Evolutionary conservation across 2,888 invertebrate genomes (phyloP), one percentile per base, ranked within the genome.

Genomic region (Artemia sinica): DNA sequence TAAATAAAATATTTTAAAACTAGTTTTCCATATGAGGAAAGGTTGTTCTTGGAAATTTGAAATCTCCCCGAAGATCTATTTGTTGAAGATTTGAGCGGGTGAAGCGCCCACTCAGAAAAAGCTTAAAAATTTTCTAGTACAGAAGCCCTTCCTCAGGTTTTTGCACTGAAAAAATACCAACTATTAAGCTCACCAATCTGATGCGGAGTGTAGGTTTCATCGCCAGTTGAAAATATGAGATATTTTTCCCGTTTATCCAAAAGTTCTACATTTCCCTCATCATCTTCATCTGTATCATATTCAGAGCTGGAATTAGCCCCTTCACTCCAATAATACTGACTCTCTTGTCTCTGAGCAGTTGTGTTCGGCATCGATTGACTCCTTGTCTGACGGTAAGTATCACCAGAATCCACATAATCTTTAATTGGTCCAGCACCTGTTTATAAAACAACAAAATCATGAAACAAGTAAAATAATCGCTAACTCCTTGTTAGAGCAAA

Each of bases 181-280:
- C 3, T 11, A 49, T 77, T 51, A n/a, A 67, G 63, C 70, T 70
- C 76, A 74, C 87, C 88, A 72, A 91, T 85, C 79, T 89, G 88
- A 80, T 91, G 91, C 0, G 90, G 90, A 0, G 88, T 88, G 75
- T 87, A 90, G 0, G 90, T 89, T 77, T 86, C 84, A 8, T 85
- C 85, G 0, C 90, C 90, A 48, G 87, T 88, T 1, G 89, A 88
- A 77, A 89, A 91, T 72, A 91, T 89, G 41, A 91, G 81, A 77
- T 85, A 85, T 75, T 87, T 89, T 71, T 80, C 79, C 18, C 75
- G 71, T 9, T 74, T 71, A 68, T 77, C 76, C 63, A 75, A 68
- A 65, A 74, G 71, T 58, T 73, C 74, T 14, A n/a, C 41, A 67
- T 71, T 71, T 65, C 73, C 71, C 18, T 68, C 71, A 48, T 67